Conservation (phyloP, 2,888 invertebrate genomes). For the Creontiades dilutus region DNA sequence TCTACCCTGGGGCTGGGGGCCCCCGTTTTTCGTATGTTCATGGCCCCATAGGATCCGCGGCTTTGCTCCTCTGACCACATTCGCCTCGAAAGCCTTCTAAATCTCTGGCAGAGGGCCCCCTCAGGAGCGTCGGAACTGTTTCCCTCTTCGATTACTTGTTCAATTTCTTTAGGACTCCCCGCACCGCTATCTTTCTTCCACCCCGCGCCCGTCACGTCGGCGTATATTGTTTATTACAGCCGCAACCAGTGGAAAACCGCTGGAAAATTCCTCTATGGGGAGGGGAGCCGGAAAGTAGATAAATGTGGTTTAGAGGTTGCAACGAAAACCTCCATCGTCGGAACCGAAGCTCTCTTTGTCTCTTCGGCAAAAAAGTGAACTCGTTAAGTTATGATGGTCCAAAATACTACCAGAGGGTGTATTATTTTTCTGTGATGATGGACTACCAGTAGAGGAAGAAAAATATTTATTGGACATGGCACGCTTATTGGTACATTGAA, state of each 20-base stretch:
- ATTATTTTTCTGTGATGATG: too few relatives aligned
- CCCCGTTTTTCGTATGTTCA: background rate
- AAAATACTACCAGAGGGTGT: too few relatives aligned
- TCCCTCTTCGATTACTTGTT: constrained; percentile 68
- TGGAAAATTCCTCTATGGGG: constrained; percentile 2
- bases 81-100: constrained; percentile 37
- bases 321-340: background rate
- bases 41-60: constrained; percentile 35
- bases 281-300: background rate
- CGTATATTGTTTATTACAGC: constrained; percentile 58
- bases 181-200: constrained; percentile 30
- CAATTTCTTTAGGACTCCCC: constrained; percentile 65
- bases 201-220: background rate
- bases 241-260: constrained; percentile 42
- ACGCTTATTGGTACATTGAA: too few relatives aligned
- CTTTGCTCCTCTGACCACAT: background rate
- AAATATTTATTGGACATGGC: too few relatives aligned
- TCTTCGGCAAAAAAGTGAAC: background rate
- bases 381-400: too few relatives aligned
- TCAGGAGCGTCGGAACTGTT: constrained; percentile 56
- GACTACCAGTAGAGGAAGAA: too few relatives aligned
- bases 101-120: constrained; percentile 56
- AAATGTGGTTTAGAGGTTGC: background rate
- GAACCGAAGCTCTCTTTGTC: background rate
- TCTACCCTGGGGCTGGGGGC: background rate